Evolutionary conservation across 2,888 invertebrate species (phyloP).

Genomic region (Plagodis dolabraria): DNA sequence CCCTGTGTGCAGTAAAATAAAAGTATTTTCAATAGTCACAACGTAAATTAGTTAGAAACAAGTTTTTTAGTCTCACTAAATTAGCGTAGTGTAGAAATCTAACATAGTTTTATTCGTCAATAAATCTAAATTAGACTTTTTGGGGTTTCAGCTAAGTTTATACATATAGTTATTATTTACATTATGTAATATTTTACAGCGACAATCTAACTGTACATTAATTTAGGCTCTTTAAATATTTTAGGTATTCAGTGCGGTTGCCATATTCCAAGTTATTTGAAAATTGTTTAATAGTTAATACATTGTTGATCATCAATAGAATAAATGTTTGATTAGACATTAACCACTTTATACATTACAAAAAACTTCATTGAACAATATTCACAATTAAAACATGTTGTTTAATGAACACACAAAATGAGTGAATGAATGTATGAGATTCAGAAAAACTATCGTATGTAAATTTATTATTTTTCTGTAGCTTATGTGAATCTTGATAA

Average conservation of each 20-base stretch:
- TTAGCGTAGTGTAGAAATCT: constrained; percentile 21
- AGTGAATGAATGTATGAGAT: no score
- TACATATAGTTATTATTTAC: constrained; percentile 43
- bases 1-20: constrained; percentile 52
- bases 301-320: constrained; percentile 7
- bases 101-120: constrained; percentile 27
- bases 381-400: no score
- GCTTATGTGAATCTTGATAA: no score
- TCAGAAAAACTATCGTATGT: no score
- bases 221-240: constrained; percentile 34
- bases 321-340: constrained; percentile 23
- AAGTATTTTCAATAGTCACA: constrained; percentile 22
- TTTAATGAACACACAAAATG: no score
- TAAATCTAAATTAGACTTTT: constrained; percentile 38
- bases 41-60: constrained; percentile 9
- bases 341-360: no score
- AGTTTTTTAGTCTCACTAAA: constrained; percentile 17
- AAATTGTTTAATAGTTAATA: constrained; percentile 14
- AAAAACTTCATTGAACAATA: no score
- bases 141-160: constrained; percentile 36
- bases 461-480: no score
- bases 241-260: constrained; percentile 34
- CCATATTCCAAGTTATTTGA: constrained; percentile 11
- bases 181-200: constrained; percentile 33
- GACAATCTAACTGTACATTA: constrained; percentile 38